Percentiles rank a stretch among this genome's conserved stretches.
phyloP scores from a whole-genome alignment of 2,888 invertebrate genomes.

The Cistogaster globosa region DNA sequence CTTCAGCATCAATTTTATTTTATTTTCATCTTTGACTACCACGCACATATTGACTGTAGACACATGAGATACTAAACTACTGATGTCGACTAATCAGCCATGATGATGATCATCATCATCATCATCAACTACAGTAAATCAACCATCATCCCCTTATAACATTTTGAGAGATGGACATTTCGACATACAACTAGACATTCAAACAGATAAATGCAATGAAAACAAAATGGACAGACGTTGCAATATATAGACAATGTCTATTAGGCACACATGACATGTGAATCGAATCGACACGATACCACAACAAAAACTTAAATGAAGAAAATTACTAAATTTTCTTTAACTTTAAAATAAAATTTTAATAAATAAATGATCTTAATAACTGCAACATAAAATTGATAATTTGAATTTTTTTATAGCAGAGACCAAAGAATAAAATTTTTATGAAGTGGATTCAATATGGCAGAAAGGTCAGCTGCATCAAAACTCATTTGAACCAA shows the following conservation, averaged over 20 bases:
- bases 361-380: slow-evolving; percentile 14
- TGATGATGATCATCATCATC: slow-evolving; percentile 26
- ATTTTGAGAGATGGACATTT: slow-evolving; percentile 41
- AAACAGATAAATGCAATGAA: background rate
- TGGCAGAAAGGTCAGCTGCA: no score
- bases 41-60: slow-evolving; percentile 8
- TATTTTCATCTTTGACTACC: slow-evolving; percentile 22
- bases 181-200: slow-evolving; percentile 55
- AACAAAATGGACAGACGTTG: slow-evolving; percentile 8
- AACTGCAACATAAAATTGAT: slow-evolving; percentile 49
- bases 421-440: no score
- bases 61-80: background rate
- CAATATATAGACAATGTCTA: background rate
- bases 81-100: slow-evolving; percentile 3
- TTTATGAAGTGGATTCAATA: no score
- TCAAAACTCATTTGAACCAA: slow-evolving; percentile 61
- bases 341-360: background rate
- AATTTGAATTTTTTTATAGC: slow-evolving; percentile 14
- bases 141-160: slow-evolving; percentile 31
- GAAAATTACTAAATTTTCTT: background rate
- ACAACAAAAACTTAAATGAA: background rate
- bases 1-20: slow-evolving; percentile 51
- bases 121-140: slow-evolving; percentile 33
- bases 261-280: slow-evolving; percentile 21
- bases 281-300: background rate